phyloP scores from a whole-genome alignment of 2,888 invertebrate genomes.

The Syrphus vitripennis region DNA sequence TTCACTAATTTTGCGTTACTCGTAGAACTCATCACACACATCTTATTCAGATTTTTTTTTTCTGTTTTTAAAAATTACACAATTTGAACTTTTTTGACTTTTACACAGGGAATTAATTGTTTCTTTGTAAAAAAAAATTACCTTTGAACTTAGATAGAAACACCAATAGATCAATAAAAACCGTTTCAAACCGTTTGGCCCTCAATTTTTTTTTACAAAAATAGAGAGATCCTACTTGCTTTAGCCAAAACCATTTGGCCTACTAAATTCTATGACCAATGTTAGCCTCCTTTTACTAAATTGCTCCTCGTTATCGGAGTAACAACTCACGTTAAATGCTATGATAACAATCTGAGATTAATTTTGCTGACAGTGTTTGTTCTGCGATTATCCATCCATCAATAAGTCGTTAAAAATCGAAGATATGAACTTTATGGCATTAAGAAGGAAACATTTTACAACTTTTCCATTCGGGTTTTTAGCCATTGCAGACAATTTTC shows the following conservation, averaged over 20 bases:
- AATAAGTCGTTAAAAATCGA: conserved; percentile 32
- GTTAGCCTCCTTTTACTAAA: conserved; percentile 70
- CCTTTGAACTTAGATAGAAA: conserved; percentile 24
- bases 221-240: conserved; percentile 35
- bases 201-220: background rate
- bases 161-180: too few species aligned
- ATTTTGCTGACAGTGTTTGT: conserved; percentile 40
- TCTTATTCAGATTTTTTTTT: too few species aligned
- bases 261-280: conserved; percentile 65
- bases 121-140: background rate
- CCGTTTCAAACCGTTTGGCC: background rate
- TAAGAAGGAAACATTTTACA: conserved; percentile 36
- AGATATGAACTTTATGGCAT: background rate
- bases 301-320: conserved; percentile 41
- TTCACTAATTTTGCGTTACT: too few species aligned
- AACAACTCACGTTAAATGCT: conserved; percentile 15
- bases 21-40: too few species aligned
- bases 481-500: background rate
- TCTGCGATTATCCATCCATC: conserved; percentile 42
- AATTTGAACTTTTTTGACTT: background rate
- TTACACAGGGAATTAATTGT: background rate
- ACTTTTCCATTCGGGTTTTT: conserved; percentile 41
- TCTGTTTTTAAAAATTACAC: background rate
- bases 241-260: conserved; percentile 57
- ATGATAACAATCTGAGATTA: conserved; percentile 58